Evolutionary conservation across 92 coral and sea anemone species (phyloP), one percentile per base, ranked within the genome.

Genomic region (Porites cylindrica): DNA sequence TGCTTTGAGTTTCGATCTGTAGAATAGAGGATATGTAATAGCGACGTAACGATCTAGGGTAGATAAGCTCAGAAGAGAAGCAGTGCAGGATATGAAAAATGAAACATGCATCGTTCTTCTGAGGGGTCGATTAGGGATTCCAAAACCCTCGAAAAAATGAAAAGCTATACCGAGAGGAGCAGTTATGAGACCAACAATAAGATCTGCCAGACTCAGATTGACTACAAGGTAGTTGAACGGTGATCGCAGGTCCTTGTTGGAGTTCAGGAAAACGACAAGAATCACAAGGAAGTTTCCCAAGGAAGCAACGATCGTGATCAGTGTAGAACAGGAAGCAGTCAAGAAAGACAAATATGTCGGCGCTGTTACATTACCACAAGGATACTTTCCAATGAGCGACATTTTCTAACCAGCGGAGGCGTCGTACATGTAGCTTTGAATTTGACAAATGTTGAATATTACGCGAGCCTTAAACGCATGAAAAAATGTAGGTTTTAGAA

Each of bases 161-260:
- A 85, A 73, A 70, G 84, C 72, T 2, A 79, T 82, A 16, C 96
- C 91, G 4, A 96, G 72, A 1, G 98, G 98, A 61, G 87, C 93
- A 5, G 92, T 92, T 1, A 91, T 68, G 70, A 91, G 84, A 19
- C 98, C 98, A 4, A 96, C 98, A 56, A 92, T 72, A 1, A 94
- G 89, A 73, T 96, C 98, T 10, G 98, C 98, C 60, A 96, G 56
- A 13, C 95, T 96, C 20, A 96, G 87, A 61, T 92, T 96, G 38
- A 83, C 90, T 2, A 94, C 85, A 74, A 94, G 90, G 76, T 75
- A 92, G 87, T 89, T 94, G 85, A 94, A 94, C 51, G 98, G 98
- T 17, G 92, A 90, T 20, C 96, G 84, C 12, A 96, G 88, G 29
- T 92, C 88, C 72, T 78, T 88, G 85, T 94, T 90, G 23, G 98